These are phyloP conservation scores for Oncorhynchus mykiss DNA, from an alignment of 2,113 vertebrate species.

Conservation along the genomic window DNA sequence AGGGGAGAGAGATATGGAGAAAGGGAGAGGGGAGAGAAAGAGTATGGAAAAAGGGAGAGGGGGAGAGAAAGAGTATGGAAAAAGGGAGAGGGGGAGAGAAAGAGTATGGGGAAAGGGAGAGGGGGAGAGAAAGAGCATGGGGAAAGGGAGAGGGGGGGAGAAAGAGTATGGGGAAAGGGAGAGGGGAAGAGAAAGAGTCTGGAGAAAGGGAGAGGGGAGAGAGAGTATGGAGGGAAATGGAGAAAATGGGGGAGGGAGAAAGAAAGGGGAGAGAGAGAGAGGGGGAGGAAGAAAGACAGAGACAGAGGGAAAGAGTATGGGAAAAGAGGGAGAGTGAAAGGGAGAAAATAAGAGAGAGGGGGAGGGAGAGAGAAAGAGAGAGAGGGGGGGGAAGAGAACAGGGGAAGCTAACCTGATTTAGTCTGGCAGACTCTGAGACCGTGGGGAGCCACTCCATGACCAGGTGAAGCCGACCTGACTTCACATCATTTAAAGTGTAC, in stretches of 20 bases:
- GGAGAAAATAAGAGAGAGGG: background rate
- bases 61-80: no score
- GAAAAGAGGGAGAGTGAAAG: background rate
- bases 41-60: no score
- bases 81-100: no score
- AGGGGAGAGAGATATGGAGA: no score
- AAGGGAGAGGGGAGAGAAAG: no score
- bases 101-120: background rate
- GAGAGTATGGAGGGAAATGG: no score
- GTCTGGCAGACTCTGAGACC: constrained; percentile 66
- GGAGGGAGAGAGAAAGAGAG: background rate
- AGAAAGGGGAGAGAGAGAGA: background rate
- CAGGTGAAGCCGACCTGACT: constrained; percentile 85
- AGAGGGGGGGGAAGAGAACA: background rate
- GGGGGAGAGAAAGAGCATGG: no score
- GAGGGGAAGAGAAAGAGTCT: no score
- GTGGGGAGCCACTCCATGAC: constrained; percentile 82
- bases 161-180: no score
- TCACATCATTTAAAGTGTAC: constrained; percentile 86
- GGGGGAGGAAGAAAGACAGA: background rate
- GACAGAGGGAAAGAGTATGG: no score
- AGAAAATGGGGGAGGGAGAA: background rate
- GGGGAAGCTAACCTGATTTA: constrained; percentile 77
- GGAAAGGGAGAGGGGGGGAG: no score
- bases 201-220: no score